Base-by-base conservation (phyloP, 2,888 invertebrate genomes). In the Drosophila neonasuta region DNA sequence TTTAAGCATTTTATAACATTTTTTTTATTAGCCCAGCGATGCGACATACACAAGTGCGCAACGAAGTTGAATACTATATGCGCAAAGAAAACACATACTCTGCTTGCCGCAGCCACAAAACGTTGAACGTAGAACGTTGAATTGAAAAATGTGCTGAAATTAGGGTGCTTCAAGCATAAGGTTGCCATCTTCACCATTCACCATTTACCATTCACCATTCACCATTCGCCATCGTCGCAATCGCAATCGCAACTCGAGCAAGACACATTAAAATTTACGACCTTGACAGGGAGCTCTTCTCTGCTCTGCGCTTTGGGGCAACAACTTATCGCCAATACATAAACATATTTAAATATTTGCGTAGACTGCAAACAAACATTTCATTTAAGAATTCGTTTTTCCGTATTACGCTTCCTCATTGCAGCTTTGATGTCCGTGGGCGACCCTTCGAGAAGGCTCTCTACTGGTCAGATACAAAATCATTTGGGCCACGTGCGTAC, bases 401-500 rank as follows among this genome's bases (percentile, higher is more conserved):
- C 29, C 0, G 42, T 42, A 39, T 45, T 10, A 17, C 42, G 17
- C 42, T 54, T 45, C 15, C 15, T 51, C 13, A 8, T 88, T 88
- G 6, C 93, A 97, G 97, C 91, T 96, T 96, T 89, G 96, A 97
- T 91, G 96, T 96, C 13, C 93, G 96, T 42, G 97, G 96, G 20
- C 93, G 96, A 68, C 93, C 96, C 1, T 94, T 96, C 90, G 94
- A 93, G 89, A 95, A 96, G 89, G 96, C 96, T 0, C 92, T 95
- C 9, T 96, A 96, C 86, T 95, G 95, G 95, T 96, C 97, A 1
- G 96, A 96, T 80, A 94, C 95, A 0, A 93, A 94, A 30, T 94
- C 95, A 50, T 97, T 97, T 88, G 96, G 96, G 3, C 95, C 95
- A 1, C 92, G 97, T 64, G 97, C 97, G 5, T 96, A 96, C 90